Evolutionary conservation across 2,797 vertebrate species (phyloP), one percentile per base, ranked within the genome.

Genomic region (Kryptopterus vitreolus): DNA sequence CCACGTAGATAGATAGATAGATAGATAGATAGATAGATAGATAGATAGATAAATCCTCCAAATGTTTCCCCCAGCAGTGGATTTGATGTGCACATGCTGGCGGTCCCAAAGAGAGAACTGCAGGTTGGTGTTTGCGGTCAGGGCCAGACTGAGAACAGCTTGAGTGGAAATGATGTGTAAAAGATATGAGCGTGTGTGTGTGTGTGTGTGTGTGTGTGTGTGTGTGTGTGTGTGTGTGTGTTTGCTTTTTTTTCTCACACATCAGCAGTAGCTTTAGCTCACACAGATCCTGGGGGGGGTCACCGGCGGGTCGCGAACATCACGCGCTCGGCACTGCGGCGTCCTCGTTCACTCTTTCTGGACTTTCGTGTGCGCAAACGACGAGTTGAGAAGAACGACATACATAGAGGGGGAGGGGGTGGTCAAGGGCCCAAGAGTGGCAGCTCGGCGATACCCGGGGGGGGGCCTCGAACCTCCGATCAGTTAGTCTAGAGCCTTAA

Each of bases 131-230:
- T 77, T 69, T 82, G 80, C 66, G 53, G 81, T 71, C 78, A 75
- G 81, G 62, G 57, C 81, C 81, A 85, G 81, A 81, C 79, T 79
- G 71, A 57, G 79, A 83, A 83, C 81, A 83, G 84, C 84, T 79
- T 85, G 83, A 83, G 72, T 57, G 79, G 78, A 85, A 82, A 81
- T 72, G 74, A 69, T 77, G 80, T 63, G 55, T 83, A 71, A 63
- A 76, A 78, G 75, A 78, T 77, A 53, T 22, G 6, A 76, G 83
- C 70, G 61, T 3, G 12, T 38, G 58, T 18, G 26, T 59, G 29
- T 31, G 29, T 29, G 16, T 61, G 11, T 66, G 63, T 46, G 63
- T 43, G 35, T 65, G 20, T 66, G 20, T 29, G 66, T 50, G 46
- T n/a, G 24, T 69, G 24, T 3, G 38, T 46, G 38, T 24, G 35